Evolutionary conservation across 1,140 invertebrate species (phyloP).

Genomic region (Neodiprion pinetum): DNA sequence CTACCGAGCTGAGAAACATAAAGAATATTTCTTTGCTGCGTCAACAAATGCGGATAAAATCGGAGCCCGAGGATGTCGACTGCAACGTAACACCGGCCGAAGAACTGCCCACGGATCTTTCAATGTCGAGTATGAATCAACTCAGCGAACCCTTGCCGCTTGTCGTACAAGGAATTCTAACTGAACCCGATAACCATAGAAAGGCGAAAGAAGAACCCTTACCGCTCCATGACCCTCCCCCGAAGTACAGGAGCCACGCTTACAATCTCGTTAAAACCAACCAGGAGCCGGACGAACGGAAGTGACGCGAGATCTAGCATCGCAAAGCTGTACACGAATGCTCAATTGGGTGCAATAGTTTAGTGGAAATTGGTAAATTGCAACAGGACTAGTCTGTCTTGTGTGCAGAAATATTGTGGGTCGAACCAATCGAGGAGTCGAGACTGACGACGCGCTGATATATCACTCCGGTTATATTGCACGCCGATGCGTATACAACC

Average conservation of each 20-base stretch:
- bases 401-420: no score
- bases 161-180: conserved; percentile 39
- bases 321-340: conserved; percentile 11
- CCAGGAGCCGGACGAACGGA: conserved; percentile 57
- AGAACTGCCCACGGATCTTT: conserved; percentile 72
- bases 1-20: conserved; percentile 89
- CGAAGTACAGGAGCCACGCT: conserved; percentile 59
- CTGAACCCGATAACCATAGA: neutral
- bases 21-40: conserved; percentile 89
- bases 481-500: no score
- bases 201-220: conserved; percentile 41
- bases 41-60: conserved; percentile 82
- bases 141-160: conserved; percentile 17
- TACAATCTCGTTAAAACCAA: conserved; percentile 60
- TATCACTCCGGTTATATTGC: neutral
- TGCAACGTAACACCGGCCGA: conserved; percentile 62
- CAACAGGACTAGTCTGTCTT: no score
- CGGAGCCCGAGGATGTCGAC: conserved; percentile 65
- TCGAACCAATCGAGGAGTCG: no score
- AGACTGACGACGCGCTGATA: neutral
- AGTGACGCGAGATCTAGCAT: conserved; percentile 57
- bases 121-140: conserved; percentile 65
- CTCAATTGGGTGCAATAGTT: conserved; percentile 24
- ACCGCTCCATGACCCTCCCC: conserved; percentile 56
- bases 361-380: neutral